Conservation (phyloP, 2,888 invertebrate genomes). For the Pinctada fucata region DNA sequence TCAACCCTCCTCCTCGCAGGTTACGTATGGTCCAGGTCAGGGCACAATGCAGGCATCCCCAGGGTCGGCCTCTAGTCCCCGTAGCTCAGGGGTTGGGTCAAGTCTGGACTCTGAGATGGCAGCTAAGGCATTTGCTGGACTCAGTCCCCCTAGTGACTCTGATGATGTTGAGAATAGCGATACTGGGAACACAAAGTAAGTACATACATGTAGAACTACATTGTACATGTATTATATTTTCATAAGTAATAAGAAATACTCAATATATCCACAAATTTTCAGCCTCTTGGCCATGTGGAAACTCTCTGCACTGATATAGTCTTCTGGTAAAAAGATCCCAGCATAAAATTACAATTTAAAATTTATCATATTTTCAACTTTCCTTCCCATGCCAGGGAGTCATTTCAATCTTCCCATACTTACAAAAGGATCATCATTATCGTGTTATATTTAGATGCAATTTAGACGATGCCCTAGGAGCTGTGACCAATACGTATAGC, state of each 20-base stretch:
- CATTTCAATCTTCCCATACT: no score
- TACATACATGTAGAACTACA: no score
- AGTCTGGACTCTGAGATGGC: conserved; percentile 52
- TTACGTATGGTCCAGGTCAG: neutral
- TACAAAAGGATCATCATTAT: no score
- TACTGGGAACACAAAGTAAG: no score
- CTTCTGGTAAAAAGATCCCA: no score
- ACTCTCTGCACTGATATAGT: no score
- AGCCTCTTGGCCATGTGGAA: neutral
- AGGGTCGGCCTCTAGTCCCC: conserved; percentile 28
- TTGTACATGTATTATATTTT: no score
- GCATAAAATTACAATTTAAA: no score
- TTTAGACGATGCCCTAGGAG: conserved; percentile 23
- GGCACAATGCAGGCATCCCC: conserved; percentile 19
- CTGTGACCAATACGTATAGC: conserved; percentile 14
- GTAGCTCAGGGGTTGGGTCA: conserved; percentile 38
- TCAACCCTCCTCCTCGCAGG: neutral
- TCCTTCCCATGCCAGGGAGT: no score
- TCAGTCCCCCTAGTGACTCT: conserved; percentile 49
- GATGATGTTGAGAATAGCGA: conserved; percentile 17
- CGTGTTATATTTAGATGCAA: neutral
- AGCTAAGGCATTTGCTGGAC: conserved; percentile 32
- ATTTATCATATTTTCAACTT: no score
- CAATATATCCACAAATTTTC: neutral
- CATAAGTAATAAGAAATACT: neutral